Conservation (phyloP, 2,113 vertebrate genomes). For the Fregetta grallaria region DNA sequence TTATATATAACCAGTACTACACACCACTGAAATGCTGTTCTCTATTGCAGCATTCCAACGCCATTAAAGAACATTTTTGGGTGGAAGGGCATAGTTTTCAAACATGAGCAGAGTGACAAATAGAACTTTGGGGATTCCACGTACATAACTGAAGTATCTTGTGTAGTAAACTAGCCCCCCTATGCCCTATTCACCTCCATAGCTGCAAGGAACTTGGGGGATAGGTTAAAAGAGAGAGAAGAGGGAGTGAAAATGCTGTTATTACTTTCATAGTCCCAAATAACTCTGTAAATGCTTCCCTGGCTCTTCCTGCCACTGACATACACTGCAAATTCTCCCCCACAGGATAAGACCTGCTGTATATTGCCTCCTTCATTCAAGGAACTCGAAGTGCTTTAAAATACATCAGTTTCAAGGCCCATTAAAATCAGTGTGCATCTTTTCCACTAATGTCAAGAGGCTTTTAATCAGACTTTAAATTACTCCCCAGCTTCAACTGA, state of each 20-base stretch:
- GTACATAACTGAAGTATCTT: not conserved
- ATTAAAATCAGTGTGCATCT: slow-evolving; percentile 51
- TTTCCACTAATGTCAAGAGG: slow-evolving; percentile 58
- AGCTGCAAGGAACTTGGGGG: not conserved
- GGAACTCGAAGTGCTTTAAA: slow-evolving; percentile 18
- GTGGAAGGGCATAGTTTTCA: not conserved
- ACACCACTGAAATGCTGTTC: not conserved
- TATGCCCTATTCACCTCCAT: not conserved
- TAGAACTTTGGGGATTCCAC: not conserved
- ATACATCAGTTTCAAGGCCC: slow-evolving; percentile 31
- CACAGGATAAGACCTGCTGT: not conserved
- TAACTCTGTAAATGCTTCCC: not conserved
- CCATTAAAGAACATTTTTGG: not conserved
- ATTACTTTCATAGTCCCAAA: not conserved
- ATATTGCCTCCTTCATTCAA: not conserved
- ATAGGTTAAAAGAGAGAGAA: not conserved
- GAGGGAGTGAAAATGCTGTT: not conserved
- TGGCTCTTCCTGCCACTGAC: not conserved
- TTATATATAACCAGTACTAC: not conserved
- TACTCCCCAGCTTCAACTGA: slow-evolving; percentile 17
- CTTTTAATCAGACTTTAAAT: slow-evolving; percentile 60
- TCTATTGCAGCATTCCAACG: not conserved
- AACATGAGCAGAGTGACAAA: not conserved
- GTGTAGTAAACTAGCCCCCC: not conserved
- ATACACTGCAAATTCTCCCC: not conserved